These are phyloP conservation scores for Siniperca obscura DNA, from an alignment of 2,797 vertebrate species.

Conservation along the genomic window DNA sequence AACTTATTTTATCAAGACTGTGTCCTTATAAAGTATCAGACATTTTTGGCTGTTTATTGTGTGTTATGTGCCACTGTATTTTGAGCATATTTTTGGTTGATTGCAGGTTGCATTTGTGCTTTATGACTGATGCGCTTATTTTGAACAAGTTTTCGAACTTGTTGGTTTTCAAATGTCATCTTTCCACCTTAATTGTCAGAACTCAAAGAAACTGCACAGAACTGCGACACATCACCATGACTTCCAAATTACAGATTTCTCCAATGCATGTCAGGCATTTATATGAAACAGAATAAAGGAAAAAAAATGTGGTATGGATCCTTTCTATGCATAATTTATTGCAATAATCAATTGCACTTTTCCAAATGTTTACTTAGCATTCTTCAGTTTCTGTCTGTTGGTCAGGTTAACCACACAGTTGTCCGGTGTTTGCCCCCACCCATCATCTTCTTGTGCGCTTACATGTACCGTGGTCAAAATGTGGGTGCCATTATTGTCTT, in stretches of 20 bases:
- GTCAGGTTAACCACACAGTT: conserved; percentile 2
- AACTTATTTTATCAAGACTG: conserved; percentile 10
- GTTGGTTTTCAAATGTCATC: not conserved
- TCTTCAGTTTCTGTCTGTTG: not conserved
- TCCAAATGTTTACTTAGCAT: not conserved
- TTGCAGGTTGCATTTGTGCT: not conserved
- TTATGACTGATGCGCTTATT: not conserved
- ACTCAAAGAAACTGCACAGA: not conserved
- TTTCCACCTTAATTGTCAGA: not conserved
- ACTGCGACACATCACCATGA: not conserved
- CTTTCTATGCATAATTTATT: not conserved
- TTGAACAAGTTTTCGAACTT: not conserved
- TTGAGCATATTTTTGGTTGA: not conserved
- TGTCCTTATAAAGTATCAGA: conserved; percentile 6
- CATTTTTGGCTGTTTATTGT: not conserved
- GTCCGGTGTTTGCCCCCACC: not conserved
- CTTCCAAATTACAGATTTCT: not conserved
- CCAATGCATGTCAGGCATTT: not conserved
- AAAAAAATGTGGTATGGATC: not conserved
- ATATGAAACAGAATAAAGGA: not conserved
- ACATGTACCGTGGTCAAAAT: conserved; percentile 1
- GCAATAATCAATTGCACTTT: not conserved
- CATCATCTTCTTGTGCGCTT: conserved; percentile 31
- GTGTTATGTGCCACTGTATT: not conserved
- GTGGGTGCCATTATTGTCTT: conserved; percentile 28